Evolutionary conservation across 2,888 invertebrate species (phyloP).

Genomic region (Balanococcus diminutus): DNA sequence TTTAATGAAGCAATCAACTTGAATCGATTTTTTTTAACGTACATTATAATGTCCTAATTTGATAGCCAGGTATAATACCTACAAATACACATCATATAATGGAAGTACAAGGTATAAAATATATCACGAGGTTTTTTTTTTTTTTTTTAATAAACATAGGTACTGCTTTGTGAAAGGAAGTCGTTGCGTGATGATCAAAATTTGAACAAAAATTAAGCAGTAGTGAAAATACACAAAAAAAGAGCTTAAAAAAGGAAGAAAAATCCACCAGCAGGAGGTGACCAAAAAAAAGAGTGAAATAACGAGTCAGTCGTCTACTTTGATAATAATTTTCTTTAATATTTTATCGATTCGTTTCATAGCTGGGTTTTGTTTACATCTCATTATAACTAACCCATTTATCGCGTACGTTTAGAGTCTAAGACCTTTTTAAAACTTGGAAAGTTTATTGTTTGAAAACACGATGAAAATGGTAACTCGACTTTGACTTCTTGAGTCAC

Average conservation of each 20-base stretch:
- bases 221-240: background rate
- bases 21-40: background rate
- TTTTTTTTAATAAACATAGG: too few relatives aligned
- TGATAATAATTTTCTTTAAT: conserved; percentile 34
- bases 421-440: background rate
- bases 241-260: background rate
- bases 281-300: conserved; percentile 18
- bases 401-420: background rate
- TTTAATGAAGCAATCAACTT: background rate
- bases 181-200: too few relatives aligned
- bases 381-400: conserved; percentile 26
- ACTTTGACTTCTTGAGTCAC: background rate
- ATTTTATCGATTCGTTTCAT: conserved; percentile 13
- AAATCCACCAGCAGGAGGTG: background rate
- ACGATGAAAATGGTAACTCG: background rate
- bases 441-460: background rate
- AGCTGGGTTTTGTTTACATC: conserved; percentile 12
- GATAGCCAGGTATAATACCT: background rate
- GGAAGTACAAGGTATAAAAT: too few relatives aligned
- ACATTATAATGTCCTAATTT: background rate
- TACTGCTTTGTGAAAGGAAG: too few relatives aligned
- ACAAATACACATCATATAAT: background rate
- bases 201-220: background rate
- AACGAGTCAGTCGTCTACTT: conserved; percentile 7
- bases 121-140: too few relatives aligned